Conservation (phyloP, 2,888 invertebrate genomes). For the Zaprionus lineosus region DNA sequence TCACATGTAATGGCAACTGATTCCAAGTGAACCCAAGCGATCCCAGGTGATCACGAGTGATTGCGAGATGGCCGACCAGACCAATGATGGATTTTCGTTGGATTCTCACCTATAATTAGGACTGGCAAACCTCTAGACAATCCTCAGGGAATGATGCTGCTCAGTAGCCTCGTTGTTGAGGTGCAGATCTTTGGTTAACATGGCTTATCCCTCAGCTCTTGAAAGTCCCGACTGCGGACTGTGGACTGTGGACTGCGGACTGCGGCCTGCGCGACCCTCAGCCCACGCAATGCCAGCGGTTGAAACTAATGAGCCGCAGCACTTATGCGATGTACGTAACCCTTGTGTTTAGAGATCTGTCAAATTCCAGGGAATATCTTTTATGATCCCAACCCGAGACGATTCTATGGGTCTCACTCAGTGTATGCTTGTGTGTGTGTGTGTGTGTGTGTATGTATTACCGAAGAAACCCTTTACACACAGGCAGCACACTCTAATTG, state of each 20-base stretch:
- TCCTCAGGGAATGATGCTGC: constrained; percentile 23
- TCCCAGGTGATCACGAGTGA: no score
- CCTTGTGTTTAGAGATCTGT: constrained; percentile 38
- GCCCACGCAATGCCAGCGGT: constrained; percentile 57
- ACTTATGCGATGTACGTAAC: constrained; percentile 21
- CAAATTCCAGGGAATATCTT: constrained; percentile 63
- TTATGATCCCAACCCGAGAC: constrained; percentile 56
- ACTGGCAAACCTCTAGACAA: constrained; percentile 45
- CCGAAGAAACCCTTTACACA: constrained; percentile 15
- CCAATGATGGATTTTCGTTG: constrained; percentile 6
- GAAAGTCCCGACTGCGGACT: no score
- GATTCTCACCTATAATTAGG: constrained; percentile 44
- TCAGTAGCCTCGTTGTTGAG: constrained; percentile 30
- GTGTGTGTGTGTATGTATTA: constrained; percentile 13
- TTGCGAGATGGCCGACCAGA: no score
- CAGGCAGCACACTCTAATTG: constrained; percentile 62
- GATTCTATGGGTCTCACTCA: background rate
- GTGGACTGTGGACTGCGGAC: no score
- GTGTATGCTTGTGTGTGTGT: background rate
- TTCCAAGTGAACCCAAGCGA: no score
- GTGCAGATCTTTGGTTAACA: constrained; percentile 12
- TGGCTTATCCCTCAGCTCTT: constrained; percentile 25
- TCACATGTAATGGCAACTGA: no score
- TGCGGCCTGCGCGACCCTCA: constrained; percentile 7
- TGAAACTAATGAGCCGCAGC: constrained; percentile 57